Conservation (phyloP, 2,113 vertebrate species). For the Scopus umbretta region DNA sequence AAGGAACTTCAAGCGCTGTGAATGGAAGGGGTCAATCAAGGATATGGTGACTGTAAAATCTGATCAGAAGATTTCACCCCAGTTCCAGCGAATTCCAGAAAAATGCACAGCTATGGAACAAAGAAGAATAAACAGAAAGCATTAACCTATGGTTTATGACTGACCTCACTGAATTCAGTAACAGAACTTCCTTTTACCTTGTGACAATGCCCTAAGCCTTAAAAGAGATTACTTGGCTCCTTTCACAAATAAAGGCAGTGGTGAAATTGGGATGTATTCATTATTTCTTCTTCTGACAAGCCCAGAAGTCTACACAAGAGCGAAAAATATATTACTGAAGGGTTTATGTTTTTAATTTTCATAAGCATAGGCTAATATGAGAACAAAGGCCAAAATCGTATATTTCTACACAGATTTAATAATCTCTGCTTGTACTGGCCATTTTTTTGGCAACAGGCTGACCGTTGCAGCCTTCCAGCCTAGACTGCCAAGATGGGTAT, state of each 20-base stretch:
- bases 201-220: background rate
- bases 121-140: background rate
- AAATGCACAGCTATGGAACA: background rate
- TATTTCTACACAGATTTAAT: background rate
- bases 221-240: background rate
- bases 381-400: background rate
- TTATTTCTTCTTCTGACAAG: background rate
- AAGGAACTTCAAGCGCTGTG: background rate
- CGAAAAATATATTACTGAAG: background rate
- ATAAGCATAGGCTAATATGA: background rate
- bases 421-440: background rate
- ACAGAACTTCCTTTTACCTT: background rate
- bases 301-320: background rate
- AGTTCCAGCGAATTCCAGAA: background rate
- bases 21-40: background rate
- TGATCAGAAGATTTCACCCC: background rate
- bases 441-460: background rate
- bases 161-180: background rate
- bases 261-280: background rate
- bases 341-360: background rate
- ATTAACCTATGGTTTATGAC: background rate
- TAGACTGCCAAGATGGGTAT: background rate
- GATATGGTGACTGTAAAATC: background rate
- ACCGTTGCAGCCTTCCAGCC: background rate
- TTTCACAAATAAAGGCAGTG: background rate